Base-by-base conservation (phyloP, 2,797 vertebrate species). In the Epinephelus awoara region DNA sequence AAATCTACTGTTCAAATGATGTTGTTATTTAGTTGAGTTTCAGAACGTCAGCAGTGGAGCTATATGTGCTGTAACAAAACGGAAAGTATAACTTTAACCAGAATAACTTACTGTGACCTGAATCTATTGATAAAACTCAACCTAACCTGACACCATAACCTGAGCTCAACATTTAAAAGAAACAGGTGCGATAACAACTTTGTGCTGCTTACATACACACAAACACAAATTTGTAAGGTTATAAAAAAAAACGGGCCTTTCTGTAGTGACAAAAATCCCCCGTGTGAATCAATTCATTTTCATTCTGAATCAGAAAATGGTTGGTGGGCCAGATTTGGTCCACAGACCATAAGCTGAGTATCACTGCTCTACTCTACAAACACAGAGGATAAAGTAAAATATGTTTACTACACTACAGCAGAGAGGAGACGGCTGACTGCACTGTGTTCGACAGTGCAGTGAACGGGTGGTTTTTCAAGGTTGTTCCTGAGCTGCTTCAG, bases 401-500 rank as follows among this genome's bases (percentile, higher is more conserved):
- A 12, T 15, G 50, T 29, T 34, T 19, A 42, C 5, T 44, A 1
- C 4, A 64, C 42, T 19, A 17, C 63, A 42, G 23, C 62, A 68
- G 54, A 69, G 40, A n/a, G 25, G 19, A 23, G 38, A 10, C 2
- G 42, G 9, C 52, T 34, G 49, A 9, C 19, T 38, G 55, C 65
- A n/a, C 59, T 11, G 57, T 23, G 65, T 66, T 27, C 0, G 4
- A 21, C 11, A 50, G 27, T 54, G 69, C 54, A 29, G 23, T 23
- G 47, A 49, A 61, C 34, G 23, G 42, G 57, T 47, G 65, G 6
- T 42, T 66, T 40, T 66, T 71, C 18, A 84, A 40, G 64, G 74
- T 40, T 54, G 67, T 67, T 59, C 21, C 72, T 73, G 40, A 77
- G 78, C 76, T 51, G 68, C 74, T 74, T 67, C n/a, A 67, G 79